Evolutionary conservation across 2,888 invertebrate genomes (phyloP).

Genomic region (Hydroisotoma schaefferi): DNA sequence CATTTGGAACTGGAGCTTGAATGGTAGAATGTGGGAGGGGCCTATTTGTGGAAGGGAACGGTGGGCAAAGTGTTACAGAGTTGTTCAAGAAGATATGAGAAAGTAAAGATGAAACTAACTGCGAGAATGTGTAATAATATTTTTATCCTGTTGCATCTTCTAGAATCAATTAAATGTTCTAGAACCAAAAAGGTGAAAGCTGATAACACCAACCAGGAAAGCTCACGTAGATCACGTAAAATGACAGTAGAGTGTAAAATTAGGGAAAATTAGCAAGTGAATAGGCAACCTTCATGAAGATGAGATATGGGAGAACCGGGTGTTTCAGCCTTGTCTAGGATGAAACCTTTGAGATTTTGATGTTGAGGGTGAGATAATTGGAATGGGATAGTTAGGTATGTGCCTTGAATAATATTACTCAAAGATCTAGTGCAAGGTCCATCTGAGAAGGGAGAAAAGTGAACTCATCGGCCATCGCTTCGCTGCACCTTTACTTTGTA

Average conservation of each 20-base stretch:
- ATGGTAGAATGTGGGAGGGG: too few relatives aligned
- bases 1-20: too few relatives aligned
- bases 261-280: constrained; percentile 33
- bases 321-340: constrained; percentile 1
- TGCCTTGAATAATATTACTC: constrained; percentile 47
- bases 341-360: constrained; percentile 21
- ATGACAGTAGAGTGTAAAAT: constrained; percentile 22
- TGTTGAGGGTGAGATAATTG: constrained; percentile 45
- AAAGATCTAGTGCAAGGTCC: constrained; percentile 4
- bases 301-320: constrained; percentile 2
- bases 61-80: too few relatives aligned
- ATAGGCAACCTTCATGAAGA: constrained; percentile 10
- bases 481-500: not conserved
- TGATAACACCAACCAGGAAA: too few relatives aligned
- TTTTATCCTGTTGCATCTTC: too few relatives aligned
- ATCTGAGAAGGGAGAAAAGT: not conserved
- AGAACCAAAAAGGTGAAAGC: too few relatives aligned
- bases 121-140: not conserved
- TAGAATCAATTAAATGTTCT: too few relatives aligned
- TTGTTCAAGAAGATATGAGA: not conserved
- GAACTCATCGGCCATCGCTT: not conserved
- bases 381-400: constrained; percentile 47
- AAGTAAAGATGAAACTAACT: not conserved
- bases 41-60: too few relatives aligned
- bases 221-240: not conserved